These are phyloP conservation scores for Holothuria leucospilota DNA, from an alignment of 53 echinoderm and acorn worm species.

Conservation along the genomic window DNA sequence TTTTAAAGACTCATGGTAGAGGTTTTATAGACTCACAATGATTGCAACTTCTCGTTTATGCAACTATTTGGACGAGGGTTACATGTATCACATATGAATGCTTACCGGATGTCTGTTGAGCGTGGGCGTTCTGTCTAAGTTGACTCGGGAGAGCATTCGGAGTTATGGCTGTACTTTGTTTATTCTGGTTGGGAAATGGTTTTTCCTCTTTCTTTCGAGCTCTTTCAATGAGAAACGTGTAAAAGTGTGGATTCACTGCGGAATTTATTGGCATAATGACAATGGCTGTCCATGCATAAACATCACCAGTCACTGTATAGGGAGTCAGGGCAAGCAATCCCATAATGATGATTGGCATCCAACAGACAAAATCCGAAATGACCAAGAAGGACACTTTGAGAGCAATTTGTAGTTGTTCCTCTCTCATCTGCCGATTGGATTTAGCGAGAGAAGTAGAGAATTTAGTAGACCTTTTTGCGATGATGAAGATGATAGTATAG, in stretches of 20 bases:
- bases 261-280: constrained; percentile 33
- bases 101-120: no score
- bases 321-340: constrained; percentile 22
- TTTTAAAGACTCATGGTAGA: no score
- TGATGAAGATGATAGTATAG: constrained; percentile 80
- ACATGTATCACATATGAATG: no score
- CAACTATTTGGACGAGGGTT: no score
- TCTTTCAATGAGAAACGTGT: constrained; percentile 28
- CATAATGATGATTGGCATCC: constrained; percentile 53
- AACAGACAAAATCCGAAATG: constrained; percentile 42
- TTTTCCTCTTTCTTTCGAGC: constrained; percentile 15
- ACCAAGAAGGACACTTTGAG: no score
- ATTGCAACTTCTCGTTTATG: no score
- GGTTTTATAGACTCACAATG: no score
- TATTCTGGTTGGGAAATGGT: background rate
- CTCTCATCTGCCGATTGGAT: background rate
- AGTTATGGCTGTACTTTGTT: background rate
- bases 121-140: no score
- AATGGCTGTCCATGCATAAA: constrained; percentile 37
- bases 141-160: background rate
- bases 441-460: background rate
- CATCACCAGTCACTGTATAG: background rate
- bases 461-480: constrained; percentile 74
- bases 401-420: constrained; percentile 37
- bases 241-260: constrained; percentile 24